Conservation (phyloP, 2,888 invertebrate species). For the Xanthorhoe spadicearia region DNA sequence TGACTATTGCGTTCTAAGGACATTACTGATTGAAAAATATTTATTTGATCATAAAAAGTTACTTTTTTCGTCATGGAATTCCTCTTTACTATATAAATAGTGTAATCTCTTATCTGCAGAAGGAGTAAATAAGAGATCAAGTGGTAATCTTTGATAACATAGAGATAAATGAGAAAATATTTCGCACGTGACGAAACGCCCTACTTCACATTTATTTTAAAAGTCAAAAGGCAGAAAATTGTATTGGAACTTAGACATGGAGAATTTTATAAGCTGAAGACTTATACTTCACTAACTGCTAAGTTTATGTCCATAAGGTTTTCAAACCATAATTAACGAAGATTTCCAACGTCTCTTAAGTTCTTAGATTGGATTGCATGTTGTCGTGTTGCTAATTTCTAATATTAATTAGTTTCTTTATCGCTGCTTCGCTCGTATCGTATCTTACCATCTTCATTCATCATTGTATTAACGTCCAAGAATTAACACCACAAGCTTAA, state of each 20-base stretch:
- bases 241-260: no score
- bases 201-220: neutral
- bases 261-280: no score
- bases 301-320: no score
- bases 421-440: conserved; percentile 24
- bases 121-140: conserved; percentile 23
- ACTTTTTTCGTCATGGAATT: neutral
- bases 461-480: neutral
- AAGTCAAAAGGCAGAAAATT: no score
- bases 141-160: conserved; percentile 44
- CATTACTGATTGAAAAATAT: no score
- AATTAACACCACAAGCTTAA: neutral
- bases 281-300: no score
- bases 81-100: neutral
- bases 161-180: conserved; percentile 49
- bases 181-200: conserved; percentile 44
- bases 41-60: no score
- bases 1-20: no score
- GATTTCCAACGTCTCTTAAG: neutral
- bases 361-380: conserved; percentile 9
- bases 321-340: neutral
- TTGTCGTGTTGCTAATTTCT: conserved; percentile 35
- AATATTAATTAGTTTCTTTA: conserved; percentile 43
- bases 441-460: conserved; percentile 24
- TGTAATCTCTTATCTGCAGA: conserved; percentile 26